These are phyloP conservation scores for Nylanderia fulva DNA, from an alignment of 1,140 invertebrate genomes.

Conservation along the genomic window DNA sequence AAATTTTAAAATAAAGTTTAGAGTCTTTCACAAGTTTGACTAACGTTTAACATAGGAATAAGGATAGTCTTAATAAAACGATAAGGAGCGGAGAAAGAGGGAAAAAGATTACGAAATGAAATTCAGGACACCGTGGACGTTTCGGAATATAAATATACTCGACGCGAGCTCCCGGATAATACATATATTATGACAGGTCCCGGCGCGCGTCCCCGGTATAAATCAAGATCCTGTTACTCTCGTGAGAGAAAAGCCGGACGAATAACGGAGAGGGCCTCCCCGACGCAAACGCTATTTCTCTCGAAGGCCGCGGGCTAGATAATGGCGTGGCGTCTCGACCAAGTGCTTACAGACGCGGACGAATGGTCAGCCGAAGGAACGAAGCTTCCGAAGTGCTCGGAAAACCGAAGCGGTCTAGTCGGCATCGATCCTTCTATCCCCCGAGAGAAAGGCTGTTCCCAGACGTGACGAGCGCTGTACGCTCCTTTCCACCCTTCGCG, in stretches of 20 bases:
- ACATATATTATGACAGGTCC: constrained; percentile 70
- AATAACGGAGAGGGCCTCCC: constrained; percentile 28
- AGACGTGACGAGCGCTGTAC: constrained; percentile 4
- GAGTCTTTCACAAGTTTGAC: constrained; percentile 13
- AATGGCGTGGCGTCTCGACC: constrained; percentile 41
- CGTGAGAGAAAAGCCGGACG: constrained; percentile 57
- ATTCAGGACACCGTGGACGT: constrained; percentile 55
- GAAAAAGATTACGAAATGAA: constrained; percentile 48
- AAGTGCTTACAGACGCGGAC: constrained; percentile 38
- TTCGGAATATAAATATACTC: constrained; percentile 58
- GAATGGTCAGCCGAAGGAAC: constrained; percentile 43
- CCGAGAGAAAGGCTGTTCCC: too few species aligned
- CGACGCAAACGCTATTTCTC: constrained; percentile 37
- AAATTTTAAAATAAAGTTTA: constrained; percentile 44
- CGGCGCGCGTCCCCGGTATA: constrained; percentile 67
- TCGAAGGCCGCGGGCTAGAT: constrained; percentile 31
- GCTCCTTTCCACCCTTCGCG: background rate
- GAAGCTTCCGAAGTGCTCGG: constrained; percentile 33
- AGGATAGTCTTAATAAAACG: constrained; percentile 53
- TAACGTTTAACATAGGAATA: constrained; percentile 3
- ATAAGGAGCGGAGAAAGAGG: constrained; percentile 2
- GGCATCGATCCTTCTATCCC: constrained; percentile 7
- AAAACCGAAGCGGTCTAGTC: constrained; percentile 36
- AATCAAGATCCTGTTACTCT: constrained; percentile 76
- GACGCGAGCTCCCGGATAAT: constrained; percentile 61